Conservation (phyloP, 2,113 vertebrate species). For the Porphyrio hochstetteri region DNA sequence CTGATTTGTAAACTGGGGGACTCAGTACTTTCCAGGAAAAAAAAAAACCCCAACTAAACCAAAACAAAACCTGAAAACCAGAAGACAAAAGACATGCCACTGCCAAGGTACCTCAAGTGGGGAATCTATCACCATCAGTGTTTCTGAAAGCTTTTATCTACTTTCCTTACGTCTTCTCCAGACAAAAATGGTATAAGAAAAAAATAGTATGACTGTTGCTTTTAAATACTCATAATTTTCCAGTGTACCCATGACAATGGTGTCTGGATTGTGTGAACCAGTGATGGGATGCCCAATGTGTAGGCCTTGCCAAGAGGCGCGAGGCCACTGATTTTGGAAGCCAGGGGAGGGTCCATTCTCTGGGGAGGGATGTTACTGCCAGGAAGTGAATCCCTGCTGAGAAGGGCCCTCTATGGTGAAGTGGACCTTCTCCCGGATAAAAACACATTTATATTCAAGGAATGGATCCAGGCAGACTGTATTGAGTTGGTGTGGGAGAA, state of each 20-base stretch:
- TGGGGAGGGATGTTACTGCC: not conserved
- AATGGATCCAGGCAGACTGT: not conserved
- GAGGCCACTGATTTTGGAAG: not conserved
- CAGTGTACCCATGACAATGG: fast-evolving
- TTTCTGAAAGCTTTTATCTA: not conserved
- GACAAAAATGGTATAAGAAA: not conserved
- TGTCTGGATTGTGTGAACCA: not conserved
- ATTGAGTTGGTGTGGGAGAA: not conserved
- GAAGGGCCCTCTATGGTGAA: not conserved
- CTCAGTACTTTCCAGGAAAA: not conserved
- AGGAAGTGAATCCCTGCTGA: not conserved
- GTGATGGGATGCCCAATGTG: not conserved
- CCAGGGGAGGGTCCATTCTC: not conserved
- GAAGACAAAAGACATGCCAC: not conserved
- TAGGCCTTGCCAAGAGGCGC: not conserved
- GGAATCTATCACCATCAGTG: not conserved
- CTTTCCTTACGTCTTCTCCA: not conserved
- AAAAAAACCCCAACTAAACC: too few species aligned
- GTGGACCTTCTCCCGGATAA: not conserved
- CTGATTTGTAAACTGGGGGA: not conserved
- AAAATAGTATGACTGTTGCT: not conserved
- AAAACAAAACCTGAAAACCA: not conserved
- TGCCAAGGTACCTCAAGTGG: not conserved
- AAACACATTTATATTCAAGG: not conserved
- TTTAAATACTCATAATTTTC: not conserved